Base-by-base conservation (phyloP, 1,140 invertebrate species). In the Pararge aegeria region DNA sequence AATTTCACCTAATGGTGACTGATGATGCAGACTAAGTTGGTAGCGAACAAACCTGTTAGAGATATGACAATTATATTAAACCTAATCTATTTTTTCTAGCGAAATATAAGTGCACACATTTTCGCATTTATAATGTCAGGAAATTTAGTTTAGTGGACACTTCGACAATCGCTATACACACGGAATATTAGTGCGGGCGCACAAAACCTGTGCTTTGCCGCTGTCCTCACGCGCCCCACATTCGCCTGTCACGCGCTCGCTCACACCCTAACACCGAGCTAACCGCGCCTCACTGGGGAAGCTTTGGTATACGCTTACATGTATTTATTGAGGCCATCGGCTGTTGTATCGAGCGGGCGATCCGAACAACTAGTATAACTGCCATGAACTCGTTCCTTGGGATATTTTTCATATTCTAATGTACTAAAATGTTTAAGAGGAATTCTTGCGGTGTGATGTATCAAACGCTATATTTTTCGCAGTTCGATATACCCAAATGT, bases 191-290 rank as follows among this genome's bases (percentile, higher is more conserved):
- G 18, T 48, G 18, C 51, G 49, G 24, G 30, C 49, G n/a, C 50
- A 37, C 27, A 40, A 57, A 55, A 62, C 61, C 67, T 78, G 69
- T 82, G 83, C 81, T 86, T 85, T 73, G 81, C 80, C 74, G 75
- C 77, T 84, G 68, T 80, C 76, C 78, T 77, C 76, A 68, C 75
- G 75, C 81, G 75, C 73, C 78, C 80, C 73, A 78, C 75, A 80
- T 15, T 84, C 80, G 80, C 83, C 83, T 82, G 78, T 83, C 83
- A 83, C 78, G 75, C 75, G 81, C 82, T 86, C 73, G 83, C 84
- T 79, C 61, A 87, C 77, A 81, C 70, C 70, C 64, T 84, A 83
- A 82, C 80, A 73, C 79, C 72, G 70, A 59, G 76, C 75, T 83
- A 74, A 75, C 73, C 80, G 74, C 70, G 75, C 64, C 70, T 73